Base-by-base conservation (phyloP, 2,113 vertebrate genomes). In the Brachypteracias leptosomus region DNA sequence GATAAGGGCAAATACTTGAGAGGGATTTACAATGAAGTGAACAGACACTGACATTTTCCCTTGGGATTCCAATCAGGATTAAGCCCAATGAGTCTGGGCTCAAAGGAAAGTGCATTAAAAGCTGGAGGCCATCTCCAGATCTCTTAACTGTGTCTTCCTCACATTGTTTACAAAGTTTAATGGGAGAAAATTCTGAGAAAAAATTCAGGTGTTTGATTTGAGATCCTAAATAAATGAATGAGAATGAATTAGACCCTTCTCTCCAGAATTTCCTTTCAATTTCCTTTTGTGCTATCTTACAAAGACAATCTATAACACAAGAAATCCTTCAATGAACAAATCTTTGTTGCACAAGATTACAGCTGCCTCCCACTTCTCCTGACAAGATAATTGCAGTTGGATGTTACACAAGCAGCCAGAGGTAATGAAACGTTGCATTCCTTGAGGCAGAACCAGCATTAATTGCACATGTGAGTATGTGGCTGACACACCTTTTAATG, bases 1-100 rank as follows among this genome's bases (percentile, higher is more conserved):
- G 3, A 70, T 54, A 90, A 75, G 81, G 67, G 85, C 74, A 79
- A 89, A 40, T 54, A 57, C 70, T 82, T 46, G 62, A 57, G 77
- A 91, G 31, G 84, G 93, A 94, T 96, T 95, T 93, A 83, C 61
- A 71, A 79, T 79, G 66, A 95, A 81, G 65, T 18, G 54, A 93
- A 71, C 76, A 67, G 81, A 70, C 84, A 61, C 20, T 86, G 73
- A 40, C 63, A 24, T 94, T 91, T 91, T 91, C 85, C 85, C 78
- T 77, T 59, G 67, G 74, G 91, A 96, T 96, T 91, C 63, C 67
- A 80, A 35, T 54, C 62, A 76, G 74, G 94, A 94, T 96, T 96
- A 85, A 93, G 70, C 31, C 58, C 57, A 3, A 1, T 25, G 84
- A 83, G 70, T 74, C 72, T 80, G 72, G 46, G 40, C 61, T 62